Percentiles rank a stretch among this genome's conserved stretches.
phyloP scores from a whole-genome alignment of 2,113 vertebrate genomes.

The Meles meles region DNA sequence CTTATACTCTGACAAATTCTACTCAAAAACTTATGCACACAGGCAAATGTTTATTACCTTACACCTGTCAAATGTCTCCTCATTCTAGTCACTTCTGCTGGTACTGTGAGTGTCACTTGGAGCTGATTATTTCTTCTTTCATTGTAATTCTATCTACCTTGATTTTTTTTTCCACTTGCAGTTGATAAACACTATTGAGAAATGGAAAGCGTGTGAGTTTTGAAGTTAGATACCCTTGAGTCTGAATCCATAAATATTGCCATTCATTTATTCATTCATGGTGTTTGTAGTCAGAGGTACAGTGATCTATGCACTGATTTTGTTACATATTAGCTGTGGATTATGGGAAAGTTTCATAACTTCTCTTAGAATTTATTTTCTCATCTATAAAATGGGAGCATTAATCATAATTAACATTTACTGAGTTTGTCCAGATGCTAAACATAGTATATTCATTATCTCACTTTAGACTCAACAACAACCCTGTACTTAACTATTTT shows the following conservation, averaged over 20 bases:
- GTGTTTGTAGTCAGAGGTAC: neutral
- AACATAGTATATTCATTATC: neutral
- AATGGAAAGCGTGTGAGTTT: neutral
- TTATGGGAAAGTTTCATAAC: neutral
- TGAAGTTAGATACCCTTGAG: neutral
- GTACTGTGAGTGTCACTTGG: neutral
- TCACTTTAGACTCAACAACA: neutral
- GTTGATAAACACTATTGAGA: neutral
- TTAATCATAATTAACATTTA: neutral
- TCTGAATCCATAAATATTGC: neutral
- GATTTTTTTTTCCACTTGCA: neutral
- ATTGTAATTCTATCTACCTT: neutral
- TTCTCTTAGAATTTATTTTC: neutral
- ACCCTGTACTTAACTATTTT: neutral
- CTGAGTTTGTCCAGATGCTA: neutral
- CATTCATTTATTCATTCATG: neutral
- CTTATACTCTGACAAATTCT: neutral
- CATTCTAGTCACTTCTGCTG: neutral
- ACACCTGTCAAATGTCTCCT: neutral
- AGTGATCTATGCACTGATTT: neutral
- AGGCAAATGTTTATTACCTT: neutral
- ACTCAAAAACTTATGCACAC: neutral
- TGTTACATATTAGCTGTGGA: neutral
- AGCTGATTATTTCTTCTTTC: neutral
- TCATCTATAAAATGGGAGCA: neutral